Percentiles rank a stretch among this genome's conserved stretches.
These are phyloP conservation scores for Agriopis marginaria DNA, from an alignment of 2,888 invertebrate genomes.

Conservation along the genomic window DNA sequence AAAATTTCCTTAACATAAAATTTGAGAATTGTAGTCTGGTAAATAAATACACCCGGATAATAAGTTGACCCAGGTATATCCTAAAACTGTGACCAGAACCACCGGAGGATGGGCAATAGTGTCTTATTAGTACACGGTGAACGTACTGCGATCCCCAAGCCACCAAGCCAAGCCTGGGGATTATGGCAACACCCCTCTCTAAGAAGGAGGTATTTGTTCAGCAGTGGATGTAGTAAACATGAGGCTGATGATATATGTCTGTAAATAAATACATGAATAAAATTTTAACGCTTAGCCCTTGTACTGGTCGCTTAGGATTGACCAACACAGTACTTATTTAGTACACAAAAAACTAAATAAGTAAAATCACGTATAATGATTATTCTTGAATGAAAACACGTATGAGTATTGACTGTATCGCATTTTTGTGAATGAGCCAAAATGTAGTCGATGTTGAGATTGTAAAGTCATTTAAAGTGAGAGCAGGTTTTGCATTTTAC, in stretches of 20 bases:
- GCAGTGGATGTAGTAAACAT: too few relatives aligned
- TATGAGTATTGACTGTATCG: slow-evolving; percentile 12
- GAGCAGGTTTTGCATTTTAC: slow-evolving; percentile 14
- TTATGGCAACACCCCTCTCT: too few relatives aligned
- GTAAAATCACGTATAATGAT: slow-evolving; percentile 33
- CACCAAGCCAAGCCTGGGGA: too few relatives aligned
- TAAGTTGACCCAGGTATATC: too few relatives aligned
- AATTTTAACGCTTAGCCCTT: not conserved
- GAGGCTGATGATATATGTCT: not conserved
- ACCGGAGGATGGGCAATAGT: too few relatives aligned
- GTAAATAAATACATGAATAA: not conserved
- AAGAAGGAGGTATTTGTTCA: too few relatives aligned
- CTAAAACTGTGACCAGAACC: too few relatives aligned
- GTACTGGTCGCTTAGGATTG: not conserved
- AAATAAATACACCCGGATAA: too few relatives aligned
- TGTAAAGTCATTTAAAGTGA: slow-evolving; percentile 6
- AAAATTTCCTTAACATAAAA: too few relatives aligned
- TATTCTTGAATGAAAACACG: slow-evolving; percentile 39
- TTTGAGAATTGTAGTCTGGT: too few relatives aligned
- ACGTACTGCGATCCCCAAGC: too few relatives aligned
- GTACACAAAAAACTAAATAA: slow-evolving; percentile 21
- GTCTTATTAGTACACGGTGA: too few relatives aligned
- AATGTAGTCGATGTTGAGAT: slow-evolving; percentile 8
- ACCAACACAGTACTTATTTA: not conserved
- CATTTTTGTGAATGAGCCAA: slow-evolving; percentile 38